Percentiles rank a stretch among this genome's conserved stretches.
phyloP scores from a whole-genome alignment of 2,888 invertebrate species.

The Xiphydria camelus region DNA sequence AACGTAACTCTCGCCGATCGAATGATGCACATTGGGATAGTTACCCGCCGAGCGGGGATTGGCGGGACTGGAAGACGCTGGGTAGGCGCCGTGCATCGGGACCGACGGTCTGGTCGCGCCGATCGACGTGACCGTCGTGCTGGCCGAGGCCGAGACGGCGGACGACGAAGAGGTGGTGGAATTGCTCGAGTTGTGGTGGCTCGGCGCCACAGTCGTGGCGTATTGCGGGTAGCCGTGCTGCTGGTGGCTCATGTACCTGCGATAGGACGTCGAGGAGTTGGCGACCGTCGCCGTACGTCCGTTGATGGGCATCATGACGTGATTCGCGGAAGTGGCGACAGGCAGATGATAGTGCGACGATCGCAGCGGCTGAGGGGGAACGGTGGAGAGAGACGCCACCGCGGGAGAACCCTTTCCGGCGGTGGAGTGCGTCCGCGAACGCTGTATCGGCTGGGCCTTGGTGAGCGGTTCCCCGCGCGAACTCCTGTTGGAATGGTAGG shows the following conservation, averaged over 20 bases:
- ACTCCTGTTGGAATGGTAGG: conserved; percentile 58
- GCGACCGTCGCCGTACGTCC: conserved; percentile 41
- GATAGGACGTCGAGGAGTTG: conserved; percentile 50
- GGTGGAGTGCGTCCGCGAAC: conserved; percentile 31
- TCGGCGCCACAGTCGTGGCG: conserved; percentile 50
- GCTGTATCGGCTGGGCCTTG: conserved; percentile 35
- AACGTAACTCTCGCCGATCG: conserved; percentile 31
- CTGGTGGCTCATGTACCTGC: conserved; percentile 34
- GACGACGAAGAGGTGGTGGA: too few species aligned
- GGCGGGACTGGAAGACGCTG: conserved; percentile 31
- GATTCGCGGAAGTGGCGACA: conserved; percentile 26
- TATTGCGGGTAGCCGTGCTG: conserved; percentile 38
- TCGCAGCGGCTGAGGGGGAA: background rate
- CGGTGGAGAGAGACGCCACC: conserved; percentile 10
- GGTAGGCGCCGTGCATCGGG: conserved; percentile 24
- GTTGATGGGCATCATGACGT: conserved; percentile 31
- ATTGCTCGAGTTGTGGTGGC: conserved; percentile 44
- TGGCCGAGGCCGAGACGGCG: too few species aligned
- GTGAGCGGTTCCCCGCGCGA: conserved; percentile 42
- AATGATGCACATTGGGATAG: conserved; percentile 22
- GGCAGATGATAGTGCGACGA: too few species aligned
- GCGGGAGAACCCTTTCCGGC: conserved; percentile 9
- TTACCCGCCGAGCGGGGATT: conserved; percentile 24
- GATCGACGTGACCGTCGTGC: conserved; percentile 45
- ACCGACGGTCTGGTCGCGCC: conserved; percentile 35